phyloP scores from a whole-genome alignment of 2,113 vertebrate genomes.

The Mellivora capensis region DNA sequence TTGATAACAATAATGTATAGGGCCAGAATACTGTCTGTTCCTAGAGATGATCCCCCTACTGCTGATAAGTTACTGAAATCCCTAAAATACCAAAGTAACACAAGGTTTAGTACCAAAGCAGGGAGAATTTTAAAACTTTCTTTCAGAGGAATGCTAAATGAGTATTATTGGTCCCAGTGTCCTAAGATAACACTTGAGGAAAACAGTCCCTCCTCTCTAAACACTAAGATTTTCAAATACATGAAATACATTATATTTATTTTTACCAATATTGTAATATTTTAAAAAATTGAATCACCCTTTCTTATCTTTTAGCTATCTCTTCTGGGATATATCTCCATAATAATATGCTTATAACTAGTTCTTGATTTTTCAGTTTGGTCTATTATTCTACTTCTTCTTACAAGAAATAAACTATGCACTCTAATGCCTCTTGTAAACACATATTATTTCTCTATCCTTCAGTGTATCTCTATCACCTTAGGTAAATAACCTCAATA shows the following conservation, averaged over 20 bases:
- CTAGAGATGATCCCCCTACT: background rate
- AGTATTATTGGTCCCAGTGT: background rate
- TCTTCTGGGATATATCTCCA: slow-evolving; percentile 1
- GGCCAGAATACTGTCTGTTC: background rate
- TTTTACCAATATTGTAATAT: slow-evolving; percentile 6
- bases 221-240: slow-evolving; percentile 37
- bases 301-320: background rate
- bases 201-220: background rate
- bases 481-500: background rate
- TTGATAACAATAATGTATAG: background rate
- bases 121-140: background rate
- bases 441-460: background rate
- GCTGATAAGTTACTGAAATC: background rate
- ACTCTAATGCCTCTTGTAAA: background rate
- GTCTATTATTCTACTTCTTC: slow-evolving; percentile 21
- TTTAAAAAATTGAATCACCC: background rate
- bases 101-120: background rate
- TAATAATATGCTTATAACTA: background rate
- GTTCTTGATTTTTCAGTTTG: slow-evolving; percentile 31
- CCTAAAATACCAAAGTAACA: slow-evolving; percentile 16
- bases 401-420: background rate
- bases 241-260: background rate
- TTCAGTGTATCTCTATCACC: background rate
- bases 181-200: background rate
- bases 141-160: background rate